phyloP scores from a whole-genome alignment of 2,888 invertebrate genomes.

The Drosophila nr. perissopoda region DNA sequence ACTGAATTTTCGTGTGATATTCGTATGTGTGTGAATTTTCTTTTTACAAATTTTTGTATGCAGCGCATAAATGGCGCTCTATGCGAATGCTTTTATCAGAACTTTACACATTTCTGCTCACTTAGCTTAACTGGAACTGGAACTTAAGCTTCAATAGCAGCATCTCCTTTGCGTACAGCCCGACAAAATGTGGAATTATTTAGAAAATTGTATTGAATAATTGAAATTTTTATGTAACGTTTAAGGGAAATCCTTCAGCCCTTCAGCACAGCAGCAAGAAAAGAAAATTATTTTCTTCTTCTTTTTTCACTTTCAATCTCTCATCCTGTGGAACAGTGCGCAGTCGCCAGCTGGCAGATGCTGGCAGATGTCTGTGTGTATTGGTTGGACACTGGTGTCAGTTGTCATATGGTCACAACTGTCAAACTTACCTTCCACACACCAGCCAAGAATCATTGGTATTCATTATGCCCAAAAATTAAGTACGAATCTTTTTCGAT shows the following conservation, averaged over 20 bases:
- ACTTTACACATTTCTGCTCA: conserved; percentile 65
- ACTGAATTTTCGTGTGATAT: conserved; percentile 13
- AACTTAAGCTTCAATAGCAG: conserved; percentile 20
- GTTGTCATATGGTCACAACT: conserved; percentile 44
- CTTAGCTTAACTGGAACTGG: conserved; percentile 51
- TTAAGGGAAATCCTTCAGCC: conserved; percentile 47
- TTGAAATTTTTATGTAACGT: conserved; percentile 69
- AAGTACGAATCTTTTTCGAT: neutral
- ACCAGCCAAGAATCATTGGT: neutral
- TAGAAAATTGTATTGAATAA: conserved; percentile 11
- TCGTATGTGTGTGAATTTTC: conserved; percentile 24
- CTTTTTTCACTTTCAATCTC: conserved; percentile 14
- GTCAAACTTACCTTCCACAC: conserved; percentile 27
- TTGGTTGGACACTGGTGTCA: conserved; percentile 47
- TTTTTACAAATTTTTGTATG: conserved; percentile 18
- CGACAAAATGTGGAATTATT: conserved; percentile 24
- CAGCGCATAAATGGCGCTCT: conserved; percentile 52
- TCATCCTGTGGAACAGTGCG: conserved; percentile 34
- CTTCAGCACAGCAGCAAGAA: conserved; percentile 60
- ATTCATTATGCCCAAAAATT: neutral
- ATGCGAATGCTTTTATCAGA: conserved; percentile 44
- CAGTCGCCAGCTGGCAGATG: conserved; percentile 48
- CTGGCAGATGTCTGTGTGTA: conserved; percentile 57
- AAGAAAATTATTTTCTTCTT: conserved; percentile 58
- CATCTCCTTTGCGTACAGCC: conserved; percentile 21